These are phyloP conservation scores for Notolepis coatsorum DNA, from an alignment of 2,797 vertebrate species.

Conservation along the genomic window DNA sequence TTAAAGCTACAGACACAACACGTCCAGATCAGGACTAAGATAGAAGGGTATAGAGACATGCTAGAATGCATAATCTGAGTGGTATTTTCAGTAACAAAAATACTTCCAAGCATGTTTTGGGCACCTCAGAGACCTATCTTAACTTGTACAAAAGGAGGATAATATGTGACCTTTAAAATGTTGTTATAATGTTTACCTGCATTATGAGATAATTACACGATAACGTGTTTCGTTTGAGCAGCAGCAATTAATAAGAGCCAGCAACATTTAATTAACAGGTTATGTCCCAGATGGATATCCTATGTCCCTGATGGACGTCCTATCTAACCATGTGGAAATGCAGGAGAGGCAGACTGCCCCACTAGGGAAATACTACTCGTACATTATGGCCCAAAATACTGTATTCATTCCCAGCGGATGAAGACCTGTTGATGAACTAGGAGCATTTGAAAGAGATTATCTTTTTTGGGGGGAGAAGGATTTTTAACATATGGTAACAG, in stretches of 20 bases:
- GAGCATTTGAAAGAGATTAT: background rate
- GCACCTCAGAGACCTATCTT: no score
- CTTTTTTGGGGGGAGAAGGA: background rate
- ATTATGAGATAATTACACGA: constrained; percentile 47
- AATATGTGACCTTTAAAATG: no score
- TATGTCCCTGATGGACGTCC: constrained; percentile 2
- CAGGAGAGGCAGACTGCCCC: constrained; percentile 1
- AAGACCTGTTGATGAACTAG: constrained; percentile 13
- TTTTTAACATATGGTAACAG: constrained; percentile 50
- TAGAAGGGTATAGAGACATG: no score
- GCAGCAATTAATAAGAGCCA: constrained; percentile 40
- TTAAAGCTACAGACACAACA: no score
- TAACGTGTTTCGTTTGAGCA: constrained; percentile 34
- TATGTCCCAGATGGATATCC: constrained; percentile 23
- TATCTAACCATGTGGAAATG: constrained; percentile 23
- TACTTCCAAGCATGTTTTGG: no score
- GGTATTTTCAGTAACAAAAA: no score
- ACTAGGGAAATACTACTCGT: constrained; percentile 10
- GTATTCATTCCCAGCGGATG: constrained; percentile 21
- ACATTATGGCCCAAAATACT: constrained; percentile 6
- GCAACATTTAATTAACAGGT: constrained; percentile 52
- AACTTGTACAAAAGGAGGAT: no score
- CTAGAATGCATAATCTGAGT: no score
- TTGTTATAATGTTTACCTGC: constrained; percentile 57
- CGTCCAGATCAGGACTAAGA: no score